Evolutionary conservation across 2,797 vertebrate species (phyloP).

Genomic region (Melanotaenia maccullochi): DNA sequence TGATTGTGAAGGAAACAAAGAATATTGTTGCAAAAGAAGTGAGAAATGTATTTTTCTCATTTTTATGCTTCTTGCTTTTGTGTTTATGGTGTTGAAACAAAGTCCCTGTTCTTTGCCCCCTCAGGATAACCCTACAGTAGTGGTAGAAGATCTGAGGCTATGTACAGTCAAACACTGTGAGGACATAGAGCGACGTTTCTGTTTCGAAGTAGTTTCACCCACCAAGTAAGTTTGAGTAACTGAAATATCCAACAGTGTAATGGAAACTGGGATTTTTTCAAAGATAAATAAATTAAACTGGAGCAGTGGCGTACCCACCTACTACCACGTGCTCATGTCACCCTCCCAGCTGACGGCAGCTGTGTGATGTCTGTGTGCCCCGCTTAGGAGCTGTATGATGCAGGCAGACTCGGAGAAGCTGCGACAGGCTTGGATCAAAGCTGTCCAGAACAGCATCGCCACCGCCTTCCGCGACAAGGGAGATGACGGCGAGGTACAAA

Average conservation of each 20-base stretch:
- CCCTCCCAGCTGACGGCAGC: constrained; percentile 31
- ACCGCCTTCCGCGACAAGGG: constrained; percentile 96
- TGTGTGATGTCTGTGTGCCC: constrained; percentile 37
- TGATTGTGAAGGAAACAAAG: neutral
- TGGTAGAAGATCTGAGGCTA: constrained; percentile 94
- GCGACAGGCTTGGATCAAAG: constrained; percentile 97
- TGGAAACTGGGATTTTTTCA: constrained; percentile 20
- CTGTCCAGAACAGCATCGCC: constrained; percentile 97
- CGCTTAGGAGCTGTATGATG: constrained; percentile 95
- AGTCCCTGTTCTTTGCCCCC: constrained; percentile 3
- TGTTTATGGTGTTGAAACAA: constrained; percentile 2
- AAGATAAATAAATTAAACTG: constrained; percentile 20
- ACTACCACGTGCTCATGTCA: neutral
- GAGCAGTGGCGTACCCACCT: constrained; percentile 19
- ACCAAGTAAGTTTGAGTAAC: constrained; percentile 89
- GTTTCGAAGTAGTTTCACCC: constrained; percentile 98
- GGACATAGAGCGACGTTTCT: constrained; percentile 96
- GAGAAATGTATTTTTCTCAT: neutral
- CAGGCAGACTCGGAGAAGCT: constrained; percentile 98
- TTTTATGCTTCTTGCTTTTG: neutral
- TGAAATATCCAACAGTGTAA: constrained; percentile 10
- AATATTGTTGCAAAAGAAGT: neutral
- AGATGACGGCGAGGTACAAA: constrained; percentile 90
- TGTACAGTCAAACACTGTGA: constrained; percentile 98
- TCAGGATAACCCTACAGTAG: constrained; percentile 96